Percentiles rank a stretch among this genome's conserved stretches.
phyloP scores from a whole-genome alignment of 2,113 vertebrate genomes.

The Acrocephalus arundinaceus region DNA sequence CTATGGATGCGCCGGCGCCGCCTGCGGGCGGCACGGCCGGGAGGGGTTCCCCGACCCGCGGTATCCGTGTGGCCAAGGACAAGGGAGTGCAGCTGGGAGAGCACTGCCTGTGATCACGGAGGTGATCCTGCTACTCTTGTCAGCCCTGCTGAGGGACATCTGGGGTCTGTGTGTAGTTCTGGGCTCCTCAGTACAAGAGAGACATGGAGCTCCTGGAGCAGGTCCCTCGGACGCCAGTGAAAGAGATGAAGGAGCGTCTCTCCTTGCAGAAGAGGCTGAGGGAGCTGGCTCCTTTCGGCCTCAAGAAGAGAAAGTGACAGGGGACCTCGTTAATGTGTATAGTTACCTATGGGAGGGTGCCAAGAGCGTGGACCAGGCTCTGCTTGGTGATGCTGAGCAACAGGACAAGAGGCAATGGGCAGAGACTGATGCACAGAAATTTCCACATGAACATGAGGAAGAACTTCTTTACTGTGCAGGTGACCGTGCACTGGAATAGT shows the following conservation, averaged over 20 bases:
- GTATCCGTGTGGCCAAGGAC: fast-evolving
- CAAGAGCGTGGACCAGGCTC: neutral
- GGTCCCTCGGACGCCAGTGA: neutral
- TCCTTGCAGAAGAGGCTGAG: neutral
- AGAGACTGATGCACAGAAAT: neutral
- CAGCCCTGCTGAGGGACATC: neutral
- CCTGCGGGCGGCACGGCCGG: neutral
- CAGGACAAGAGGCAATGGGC: neutral
- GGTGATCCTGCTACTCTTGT: neutral
- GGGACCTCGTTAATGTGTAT: neutral
- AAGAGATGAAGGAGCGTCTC: neutral
- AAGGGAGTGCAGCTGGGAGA: fast-evolving
- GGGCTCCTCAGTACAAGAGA: neutral
- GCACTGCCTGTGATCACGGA: neutral
- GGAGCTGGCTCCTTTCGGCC: neutral
- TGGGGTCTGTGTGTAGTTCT: neutral
- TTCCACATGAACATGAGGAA: neutral
- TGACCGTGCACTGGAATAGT: no score
- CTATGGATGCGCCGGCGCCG: neutral
- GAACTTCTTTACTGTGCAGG: neutral
- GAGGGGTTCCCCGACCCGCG: fast-evolving
- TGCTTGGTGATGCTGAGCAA: no score
- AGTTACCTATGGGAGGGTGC: neutral
- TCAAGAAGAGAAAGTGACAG: no score
- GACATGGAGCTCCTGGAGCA: neutral